Conservation (phyloP, 2,888 invertebrate species). For the Drosophila peninsularis region DNA sequence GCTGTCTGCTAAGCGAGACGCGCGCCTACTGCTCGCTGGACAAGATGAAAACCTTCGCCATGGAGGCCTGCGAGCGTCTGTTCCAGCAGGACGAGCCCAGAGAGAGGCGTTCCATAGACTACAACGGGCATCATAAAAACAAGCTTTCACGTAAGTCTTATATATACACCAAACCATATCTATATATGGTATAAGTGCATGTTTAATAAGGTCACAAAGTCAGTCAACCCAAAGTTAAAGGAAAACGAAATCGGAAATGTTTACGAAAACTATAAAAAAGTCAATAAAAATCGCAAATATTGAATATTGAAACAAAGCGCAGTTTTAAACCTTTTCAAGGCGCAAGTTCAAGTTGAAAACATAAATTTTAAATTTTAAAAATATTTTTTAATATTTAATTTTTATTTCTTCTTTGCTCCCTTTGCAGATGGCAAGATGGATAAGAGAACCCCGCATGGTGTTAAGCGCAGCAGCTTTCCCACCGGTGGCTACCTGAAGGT, state of each 20-base stretch:
- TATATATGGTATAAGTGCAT: background rate
- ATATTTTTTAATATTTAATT: background rate
- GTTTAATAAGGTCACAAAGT: slow-evolving; percentile 78
- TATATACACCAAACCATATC: background rate
- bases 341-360: slow-evolving; percentile 66
- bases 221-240: slow-evolving; percentile 69
- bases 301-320: slow-evolving; percentile 24
- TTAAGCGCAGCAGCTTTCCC: slow-evolving; percentile 80
- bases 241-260: slow-evolving; percentile 57
- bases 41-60: slow-evolving; percentile 80
- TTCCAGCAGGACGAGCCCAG: slow-evolving; percentile 78
- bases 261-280: slow-evolving; percentile 19
- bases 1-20: slow-evolving; percentile 45
- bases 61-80: slow-evolving; percentile 82
- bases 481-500: slow-evolving; percentile 83
- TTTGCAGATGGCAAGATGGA: slow-evolving; percentile 74
- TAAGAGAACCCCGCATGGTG: slow-evolving; percentile 60
- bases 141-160: slow-evolving; percentile 73
- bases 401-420: slow-evolving; percentile 12
- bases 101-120: slow-evolving; percentile 73
- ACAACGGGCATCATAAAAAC: slow-evolving; percentile 60
- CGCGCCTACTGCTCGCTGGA: slow-evolving; percentile 80
- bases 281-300: slow-evolving; percentile 16
- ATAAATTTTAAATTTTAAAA: slow-evolving; percentile 12
- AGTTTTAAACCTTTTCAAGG: slow-evolving; percentile 70